Base-by-base conservation (phyloP, 2,888 invertebrate genomes). In the Meganola albula region DNA sequence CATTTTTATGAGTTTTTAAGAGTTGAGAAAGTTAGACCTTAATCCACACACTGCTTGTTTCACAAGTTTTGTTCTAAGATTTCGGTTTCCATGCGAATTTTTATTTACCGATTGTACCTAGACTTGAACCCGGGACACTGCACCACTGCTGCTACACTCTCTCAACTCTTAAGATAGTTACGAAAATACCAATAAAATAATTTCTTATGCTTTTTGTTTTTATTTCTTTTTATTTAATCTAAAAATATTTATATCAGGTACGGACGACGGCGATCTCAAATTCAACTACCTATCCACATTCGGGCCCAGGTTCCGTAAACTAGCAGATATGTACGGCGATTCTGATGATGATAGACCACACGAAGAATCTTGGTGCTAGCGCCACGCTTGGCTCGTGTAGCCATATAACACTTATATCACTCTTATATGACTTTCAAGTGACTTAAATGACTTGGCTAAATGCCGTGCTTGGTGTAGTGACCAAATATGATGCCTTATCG, bases 271-370 rank as follows among this genome's bases (percentile, higher is more conserved):
- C 41, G 96, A 96, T 80, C 88, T 96, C 55, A 95, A 96, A 73
- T 98, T 97, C 85, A 97, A 97, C 80, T 96, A 97, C 70, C 85
- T 98, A 56, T 95, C 96, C 24, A 95, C 94, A 70, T 98, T 97
- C 79, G 98, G 98, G 27, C 97, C 97, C n/a, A 90, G 97, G 46
- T 98, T 98, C 90, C 91, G 95, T 54, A 96, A 96, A 62, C 80
- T 96, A 50, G 96, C 96, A 27, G 96, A 96, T 63, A 96, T 96
- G 95, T 96, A 96, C 64, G 96, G 96, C n/a, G 95, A 95, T 65
- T 93, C 94, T 40, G 95, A 95, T 54, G 94, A 95, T 53, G 92
- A 92, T 40, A 90, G 92, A 58, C 91, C 91, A 31, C 91, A 90
- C 54, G 93, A 93, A 70, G 95, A 93, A 63, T 92, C 93, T 44